Conservation (phyloP, 2,888 invertebrate species). For the Ischnura elegans region DNA sequence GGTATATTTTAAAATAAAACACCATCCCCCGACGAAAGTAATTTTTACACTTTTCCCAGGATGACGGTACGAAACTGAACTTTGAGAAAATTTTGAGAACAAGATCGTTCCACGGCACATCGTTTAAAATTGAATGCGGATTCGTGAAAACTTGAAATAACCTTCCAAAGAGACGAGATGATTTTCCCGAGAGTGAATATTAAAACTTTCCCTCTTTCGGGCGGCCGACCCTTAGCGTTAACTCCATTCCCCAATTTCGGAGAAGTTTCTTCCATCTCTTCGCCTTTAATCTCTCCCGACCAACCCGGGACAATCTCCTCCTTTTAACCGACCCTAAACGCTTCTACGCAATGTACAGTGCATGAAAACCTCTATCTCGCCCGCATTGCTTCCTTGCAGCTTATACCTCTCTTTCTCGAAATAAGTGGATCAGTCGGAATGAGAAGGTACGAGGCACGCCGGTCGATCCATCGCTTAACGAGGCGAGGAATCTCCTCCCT, state of each 20-base stretch:
- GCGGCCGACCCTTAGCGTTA: background rate
- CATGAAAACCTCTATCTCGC: background rate
- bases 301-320: background rate
- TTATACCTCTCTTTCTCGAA: background rate
- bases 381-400: no score
- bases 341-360: background rate
- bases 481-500: slow-evolving; percentile 27
- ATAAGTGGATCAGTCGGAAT: background rate
- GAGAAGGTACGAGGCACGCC: background rate
- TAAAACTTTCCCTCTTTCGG: background rate
- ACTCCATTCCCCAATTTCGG: background rate
- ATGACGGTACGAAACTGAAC: no score
- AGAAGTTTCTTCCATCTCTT: background rate
- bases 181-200: background rate
- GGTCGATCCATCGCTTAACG: slow-evolving; percentile 22
- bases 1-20: no score
- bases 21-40: no score
- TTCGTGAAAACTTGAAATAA: background rate
- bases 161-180: background rate
- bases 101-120: no score
- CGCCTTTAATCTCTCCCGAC: background rate
- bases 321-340: background rate
- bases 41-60: no score
- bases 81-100: no score
- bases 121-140: no score